Evolutionary conservation across 2,113 vertebrate genomes (phyloP), one percentile per base, ranked within the genome.

Genomic region (Megaleporinus macrocephalus): DNA sequence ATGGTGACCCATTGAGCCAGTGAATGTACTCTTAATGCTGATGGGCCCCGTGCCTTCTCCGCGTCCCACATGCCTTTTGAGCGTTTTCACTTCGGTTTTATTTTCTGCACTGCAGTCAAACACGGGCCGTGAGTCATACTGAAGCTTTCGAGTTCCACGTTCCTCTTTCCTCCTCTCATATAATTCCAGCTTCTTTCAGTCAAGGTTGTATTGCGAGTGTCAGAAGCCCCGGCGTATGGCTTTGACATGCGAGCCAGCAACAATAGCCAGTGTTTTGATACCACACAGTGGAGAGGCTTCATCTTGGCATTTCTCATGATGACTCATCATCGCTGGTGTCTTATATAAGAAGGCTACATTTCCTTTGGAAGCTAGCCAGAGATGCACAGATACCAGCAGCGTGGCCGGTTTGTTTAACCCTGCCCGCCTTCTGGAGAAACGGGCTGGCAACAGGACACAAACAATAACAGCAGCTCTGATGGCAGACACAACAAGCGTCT

Each of bases 301-400:
- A 79, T 71, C 74, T 80, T 63, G 70, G 83, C 26, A 74, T 85
- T 77, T 83, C 33, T 29, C 5, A 1, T 47, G 24, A 59, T 88
- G 84, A 88, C 73, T 86, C 76, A 82, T 79, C 57, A 57, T 73
- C 51, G 15, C 66, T 78, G 70, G 72, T 16, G 71, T 72, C 76
- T 82, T 53, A 79, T 80, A 30, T 55, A 69, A 83, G 69, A n/a
- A 1, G 73, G 59, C 77, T 70, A 74, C 27, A 78, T 74, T 74
- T 80, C 72, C 53, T 36, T 53, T 57, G 71, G 82, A 73, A 12
- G 7, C 27, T 0, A 20, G 71, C 83, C 70, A 82, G 72, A 62
- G 49, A 77, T 82, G 47, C 62, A 27, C 47, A 74, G 68, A 53
- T 76, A 53, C 53, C 66, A 62, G 63, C 33, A 57, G 51, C 57